These are phyloP conservation scores for Rhinichthys osculus DNA, from an alignment of 2,797 vertebrate genomes.

Conservation along the genomic window DNA sequence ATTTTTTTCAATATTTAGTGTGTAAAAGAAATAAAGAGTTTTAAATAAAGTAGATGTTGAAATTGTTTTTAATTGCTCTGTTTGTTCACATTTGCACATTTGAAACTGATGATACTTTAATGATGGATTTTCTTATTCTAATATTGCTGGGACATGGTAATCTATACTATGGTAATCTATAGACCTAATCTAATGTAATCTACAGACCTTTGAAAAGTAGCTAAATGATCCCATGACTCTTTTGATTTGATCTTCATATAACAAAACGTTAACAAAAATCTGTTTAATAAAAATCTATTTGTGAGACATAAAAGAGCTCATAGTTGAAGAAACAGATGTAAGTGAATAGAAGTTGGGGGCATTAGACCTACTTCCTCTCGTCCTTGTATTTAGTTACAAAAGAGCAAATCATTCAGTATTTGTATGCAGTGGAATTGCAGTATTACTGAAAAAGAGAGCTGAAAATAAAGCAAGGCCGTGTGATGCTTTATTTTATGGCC, in stretches of 20 bases:
- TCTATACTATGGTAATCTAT: too few species aligned
- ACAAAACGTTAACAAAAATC: background rate
- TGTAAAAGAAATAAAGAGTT: background rate
- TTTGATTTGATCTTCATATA: background rate
- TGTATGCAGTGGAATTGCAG: conserved; percentile 22
- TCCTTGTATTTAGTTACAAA: conserved; percentile 12
- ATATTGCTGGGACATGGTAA: background rate
- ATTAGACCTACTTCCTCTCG: background rate
- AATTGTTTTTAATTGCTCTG: background rate
- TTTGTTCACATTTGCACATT: background rate
- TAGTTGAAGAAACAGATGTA: background rate
- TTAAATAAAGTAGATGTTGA: background rate
- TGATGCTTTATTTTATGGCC: conserved; percentile 71
- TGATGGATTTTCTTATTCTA: background rate
- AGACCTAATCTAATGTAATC: too few species aligned
- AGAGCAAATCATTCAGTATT: conserved; percentile 6
- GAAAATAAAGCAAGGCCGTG: conserved; percentile 42
- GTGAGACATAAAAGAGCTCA: background rate
- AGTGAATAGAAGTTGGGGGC: background rate
- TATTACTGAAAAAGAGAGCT: conserved; percentile 4
- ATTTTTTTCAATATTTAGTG: background rate
- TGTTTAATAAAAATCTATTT: background rate
- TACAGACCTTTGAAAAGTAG: background rate
- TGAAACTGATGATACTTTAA: background rate
- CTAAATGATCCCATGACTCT: background rate